These are phyloP conservation scores for Bubo scandiacus DNA, from an alignment of 2,113 vertebrate genomes.

Conservation along the genomic window DNA sequence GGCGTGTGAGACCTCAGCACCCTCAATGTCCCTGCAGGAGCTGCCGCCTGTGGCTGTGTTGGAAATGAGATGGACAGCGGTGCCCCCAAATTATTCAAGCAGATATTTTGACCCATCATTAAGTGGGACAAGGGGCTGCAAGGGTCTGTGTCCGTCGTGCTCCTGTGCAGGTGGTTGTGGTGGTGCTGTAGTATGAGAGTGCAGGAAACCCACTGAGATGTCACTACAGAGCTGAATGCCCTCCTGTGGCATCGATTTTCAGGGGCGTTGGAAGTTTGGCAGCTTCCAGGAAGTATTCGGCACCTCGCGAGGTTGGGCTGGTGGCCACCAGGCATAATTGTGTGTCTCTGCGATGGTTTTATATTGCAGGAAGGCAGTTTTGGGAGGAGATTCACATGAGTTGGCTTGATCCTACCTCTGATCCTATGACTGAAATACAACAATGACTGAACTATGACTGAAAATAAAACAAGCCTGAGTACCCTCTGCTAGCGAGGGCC, in stretches of 20 bases:
- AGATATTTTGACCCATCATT: neutral
- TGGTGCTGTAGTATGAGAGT: neutral
- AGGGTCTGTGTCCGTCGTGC: fast-evolving
- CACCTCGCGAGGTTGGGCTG: neutral
- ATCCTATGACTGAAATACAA: no score
- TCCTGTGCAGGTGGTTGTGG: fast-evolving
- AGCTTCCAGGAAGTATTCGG: neutral
- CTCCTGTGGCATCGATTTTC: neutral
- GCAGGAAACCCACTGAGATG: neutral
- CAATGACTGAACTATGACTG: neutral
- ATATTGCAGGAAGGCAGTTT: neutral
- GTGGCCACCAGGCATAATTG: neutral
- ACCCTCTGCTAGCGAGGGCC: fast-evolving
- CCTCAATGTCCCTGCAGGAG: neutral
- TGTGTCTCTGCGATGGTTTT: neutral
- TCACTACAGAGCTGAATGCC: fast-evolving
- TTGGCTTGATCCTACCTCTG: neutral
- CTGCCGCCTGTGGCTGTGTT: neutral
- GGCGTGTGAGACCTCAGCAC: neutral
- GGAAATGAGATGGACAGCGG: fast-evolving
- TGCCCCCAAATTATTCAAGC: neutral
- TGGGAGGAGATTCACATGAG: neutral
- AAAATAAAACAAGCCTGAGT: neutral
- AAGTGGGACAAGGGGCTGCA: neutral
- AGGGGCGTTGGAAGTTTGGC: neutral